These are phyloP conservation scores for Lepilemur ruficaudatus DNA, from an alignment of 2,797 vertebrate species.

Conservation along the genomic window DNA sequence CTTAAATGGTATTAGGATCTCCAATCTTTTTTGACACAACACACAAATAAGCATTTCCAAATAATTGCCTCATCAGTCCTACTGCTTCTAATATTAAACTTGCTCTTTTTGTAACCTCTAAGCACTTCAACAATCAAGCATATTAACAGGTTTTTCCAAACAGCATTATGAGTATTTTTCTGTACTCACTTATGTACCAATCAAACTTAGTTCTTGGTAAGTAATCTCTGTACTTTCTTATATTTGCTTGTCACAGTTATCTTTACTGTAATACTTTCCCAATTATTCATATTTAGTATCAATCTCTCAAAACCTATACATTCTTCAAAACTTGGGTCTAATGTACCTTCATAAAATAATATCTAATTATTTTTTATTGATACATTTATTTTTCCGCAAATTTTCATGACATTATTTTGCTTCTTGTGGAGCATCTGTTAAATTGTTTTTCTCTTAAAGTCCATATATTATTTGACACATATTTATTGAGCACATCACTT, in stretches of 20 bases:
- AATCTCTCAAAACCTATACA: background rate
- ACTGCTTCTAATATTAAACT: background rate
- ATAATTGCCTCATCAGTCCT: background rate
- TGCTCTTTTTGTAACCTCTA: background rate
- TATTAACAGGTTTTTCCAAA: background rate
- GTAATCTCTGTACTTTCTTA: background rate
- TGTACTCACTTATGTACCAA: background rate
- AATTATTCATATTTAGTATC: background rate
- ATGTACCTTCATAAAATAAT: background rate
- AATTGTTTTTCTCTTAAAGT: background rate
- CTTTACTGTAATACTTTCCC: background rate
- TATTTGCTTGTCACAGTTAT: background rate
- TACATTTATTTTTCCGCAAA: background rate
- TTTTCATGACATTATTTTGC: background rate
- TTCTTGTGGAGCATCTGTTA: background rate
- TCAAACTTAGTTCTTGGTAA: background rate
- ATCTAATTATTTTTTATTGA: background rate
- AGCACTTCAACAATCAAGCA: background rate
- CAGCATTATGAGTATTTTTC: background rate
- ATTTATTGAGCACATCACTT: background rate
- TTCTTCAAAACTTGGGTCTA: background rate
- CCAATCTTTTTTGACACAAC: background rate
- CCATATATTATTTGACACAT: background rate
- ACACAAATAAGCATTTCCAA: background rate
- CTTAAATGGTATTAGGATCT: background rate